Evolutionary conservation across 1,140 invertebrate species (phyloP).

Genomic region (Drosophila santomea): DNA sequence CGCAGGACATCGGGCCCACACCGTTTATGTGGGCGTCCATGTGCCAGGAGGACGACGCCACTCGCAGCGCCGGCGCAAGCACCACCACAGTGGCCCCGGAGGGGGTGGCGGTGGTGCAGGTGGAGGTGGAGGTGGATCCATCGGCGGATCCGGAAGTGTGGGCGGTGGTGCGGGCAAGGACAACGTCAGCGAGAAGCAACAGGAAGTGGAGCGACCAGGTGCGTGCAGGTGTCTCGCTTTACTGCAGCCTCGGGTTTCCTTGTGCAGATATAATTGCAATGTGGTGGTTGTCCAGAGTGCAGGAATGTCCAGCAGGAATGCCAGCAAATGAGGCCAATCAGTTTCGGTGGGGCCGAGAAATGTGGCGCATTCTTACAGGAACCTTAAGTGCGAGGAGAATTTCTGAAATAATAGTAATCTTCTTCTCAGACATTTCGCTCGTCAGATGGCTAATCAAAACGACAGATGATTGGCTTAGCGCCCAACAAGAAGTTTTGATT

Average conservation of each 20-base stretch:
- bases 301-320: background rate
- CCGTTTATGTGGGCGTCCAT: constrained; percentile 95
- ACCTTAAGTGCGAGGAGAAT: constrained; percentile 1
- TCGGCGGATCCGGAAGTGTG: constrained; percentile 32
- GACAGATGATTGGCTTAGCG: constrained; percentile 29
- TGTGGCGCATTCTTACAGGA: constrained; percentile 40
- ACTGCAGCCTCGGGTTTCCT: constrained; percentile 1
- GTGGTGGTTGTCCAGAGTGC: constrained; percentile 1
- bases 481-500: constrained; percentile 29
- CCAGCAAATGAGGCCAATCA: constrained; percentile 47
- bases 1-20: constrained; percentile 94
- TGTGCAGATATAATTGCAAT: constrained; percentile 35
- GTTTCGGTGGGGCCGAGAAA: constrained; percentile 28
- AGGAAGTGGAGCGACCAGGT: constrained; percentile 80
- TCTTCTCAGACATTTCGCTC: constrained; percentile 3
- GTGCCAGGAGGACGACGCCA: constrained; percentile 91
- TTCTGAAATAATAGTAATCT: constrained; percentile 36
- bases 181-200: constrained; percentile 70
- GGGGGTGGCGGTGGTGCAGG: constrained; percentile 12
- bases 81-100: constrained; percentile 87
- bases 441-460: constrained; percentile 27
- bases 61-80: constrained; percentile 91
- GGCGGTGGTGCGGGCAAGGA: constrained; percentile 55
- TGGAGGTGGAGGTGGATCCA: constrained; percentile 6
- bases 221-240: constrained; percentile 31